These are phyloP conservation scores for Sphaerophoria rueppellii DNA, from an alignment of 2,888 invertebrate species.

Conservation along the genomic window DNA sequence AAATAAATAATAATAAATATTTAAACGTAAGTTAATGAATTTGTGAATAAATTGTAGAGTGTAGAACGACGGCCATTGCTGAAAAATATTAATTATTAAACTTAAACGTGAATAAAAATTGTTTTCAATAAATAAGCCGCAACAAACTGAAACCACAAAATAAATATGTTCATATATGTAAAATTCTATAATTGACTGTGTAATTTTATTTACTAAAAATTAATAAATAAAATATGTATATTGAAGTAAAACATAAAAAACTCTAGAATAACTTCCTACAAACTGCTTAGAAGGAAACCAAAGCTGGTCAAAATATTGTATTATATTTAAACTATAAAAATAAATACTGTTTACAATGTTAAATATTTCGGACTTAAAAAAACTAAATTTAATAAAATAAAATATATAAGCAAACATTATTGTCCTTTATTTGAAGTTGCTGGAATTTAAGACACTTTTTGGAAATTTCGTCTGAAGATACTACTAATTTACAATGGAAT, in stretches of 20 bases:
- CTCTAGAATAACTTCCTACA: constrained; percentile 36
- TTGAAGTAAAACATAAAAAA: constrained; percentile 2
- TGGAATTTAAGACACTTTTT: too few relatives aligned
- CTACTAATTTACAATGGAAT: too few relatives aligned
- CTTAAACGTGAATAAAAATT: too few relatives aligned
- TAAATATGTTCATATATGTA: constrained; percentile 8
- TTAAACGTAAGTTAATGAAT: constrained; percentile 37
- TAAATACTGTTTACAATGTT: constrained; percentile 62
- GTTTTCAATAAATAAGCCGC: too few relatives aligned
- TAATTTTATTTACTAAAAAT: constrained; percentile 53
- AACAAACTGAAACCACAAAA: neutral
- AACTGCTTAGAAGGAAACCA: constrained; percentile 63
- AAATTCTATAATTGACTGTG: constrained; percentile 59
- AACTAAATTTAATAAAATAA: constrained; percentile 59
- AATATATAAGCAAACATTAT: constrained; percentile 21
- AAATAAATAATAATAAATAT: constrained; percentile 30
- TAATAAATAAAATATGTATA: constrained; percentile 10
- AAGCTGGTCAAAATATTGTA: constrained; percentile 65
- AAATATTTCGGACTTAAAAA: constrained; percentile 57
- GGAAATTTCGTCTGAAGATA: too few relatives aligned
- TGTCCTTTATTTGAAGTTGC: neutral
- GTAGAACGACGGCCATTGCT: neutral
- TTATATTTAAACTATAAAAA: neutral
- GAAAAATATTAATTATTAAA: too few relatives aligned
- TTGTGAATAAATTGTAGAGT: constrained; percentile 51